A percentile compares a stretch with the other conserved stretches of the same genome.
These are phyloP conservation scores for Acutogordius australiensis DNA, from an alignment of 2,888 invertebrate species.

Conservation along the genomic window DNA sequence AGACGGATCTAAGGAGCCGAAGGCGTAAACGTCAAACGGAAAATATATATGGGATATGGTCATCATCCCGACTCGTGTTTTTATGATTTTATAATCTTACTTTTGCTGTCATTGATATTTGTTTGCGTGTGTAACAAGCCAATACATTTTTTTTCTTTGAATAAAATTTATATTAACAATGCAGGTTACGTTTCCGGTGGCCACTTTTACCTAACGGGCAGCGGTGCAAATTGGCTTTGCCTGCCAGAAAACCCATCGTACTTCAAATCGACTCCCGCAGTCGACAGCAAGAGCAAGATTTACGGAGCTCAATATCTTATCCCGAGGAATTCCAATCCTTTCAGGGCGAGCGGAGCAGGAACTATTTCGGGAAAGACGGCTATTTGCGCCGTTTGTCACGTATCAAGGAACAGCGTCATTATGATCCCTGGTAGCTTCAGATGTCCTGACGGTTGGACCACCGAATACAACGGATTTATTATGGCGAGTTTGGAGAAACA, in stretches of 20 bases:
- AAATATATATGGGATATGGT: too few species aligned
- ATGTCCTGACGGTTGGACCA: slow-evolving; percentile 10
- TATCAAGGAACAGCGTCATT: not conserved
- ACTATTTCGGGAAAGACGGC: not conserved
- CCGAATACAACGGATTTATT: slow-evolving; percentile 6
- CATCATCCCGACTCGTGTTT: too few species aligned
- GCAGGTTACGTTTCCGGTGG: not conserved
- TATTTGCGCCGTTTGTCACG: slow-evolving; percentile 11
- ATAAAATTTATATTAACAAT: too few species aligned
- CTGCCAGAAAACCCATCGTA: not conserved
- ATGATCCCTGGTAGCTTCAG: slow-evolving; percentile 11
- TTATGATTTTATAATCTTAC: too few species aligned
- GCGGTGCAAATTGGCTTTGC: not conserved
- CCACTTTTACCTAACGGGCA: not conserved
- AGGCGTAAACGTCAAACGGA: too few species aligned
- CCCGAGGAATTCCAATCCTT: not conserved
- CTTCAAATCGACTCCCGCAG: not conserved
- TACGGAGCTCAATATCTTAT: slow-evolving; percentile 8
- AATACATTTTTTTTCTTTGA: too few species aligned
- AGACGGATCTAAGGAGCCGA: too few species aligned
- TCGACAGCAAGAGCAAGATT: slow-evolving; percentile 10
- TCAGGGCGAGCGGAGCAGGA: not conserved
- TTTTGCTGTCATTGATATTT: too few species aligned
- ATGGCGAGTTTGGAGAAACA: slow-evolving; percentile 9
- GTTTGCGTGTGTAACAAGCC: too few species aligned